Evolutionary conservation across 2,113 vertebrate species (phyloP).

Genomic region (Xyrauchen texanus): DNA sequence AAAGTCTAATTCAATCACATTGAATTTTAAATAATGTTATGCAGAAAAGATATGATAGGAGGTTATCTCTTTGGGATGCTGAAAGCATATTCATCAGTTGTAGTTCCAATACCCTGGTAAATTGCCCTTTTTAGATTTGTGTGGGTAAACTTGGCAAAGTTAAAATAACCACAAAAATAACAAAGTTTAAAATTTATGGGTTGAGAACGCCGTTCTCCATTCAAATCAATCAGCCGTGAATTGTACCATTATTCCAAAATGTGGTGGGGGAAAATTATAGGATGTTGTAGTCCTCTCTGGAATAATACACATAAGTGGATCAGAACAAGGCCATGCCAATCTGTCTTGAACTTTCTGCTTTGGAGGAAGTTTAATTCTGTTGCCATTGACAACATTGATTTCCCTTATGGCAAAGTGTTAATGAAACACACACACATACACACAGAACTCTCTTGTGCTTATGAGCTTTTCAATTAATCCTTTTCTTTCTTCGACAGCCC

Average conservation of each 20-base stretch:
- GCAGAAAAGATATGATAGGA: constrained; percentile 78
- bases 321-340: background rate
- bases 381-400: constrained; percentile 8
- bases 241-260: background rate
- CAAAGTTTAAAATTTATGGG: background rate
- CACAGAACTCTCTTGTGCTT: constrained; percentile 21
- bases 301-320: background rate
- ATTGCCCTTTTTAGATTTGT: constrained; percentile 66
- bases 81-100: constrained; percentile 73
- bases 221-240: background rate
- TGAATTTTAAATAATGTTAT: constrained; percentile 79
- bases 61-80: constrained; percentile 78
- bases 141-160: constrained; percentile 69
- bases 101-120: constrained; percentile 75
- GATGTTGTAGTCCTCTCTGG: background rate
- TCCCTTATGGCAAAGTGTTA: constrained; percentile 16
- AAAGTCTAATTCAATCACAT: constrained; percentile 76
- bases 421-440: background rate
- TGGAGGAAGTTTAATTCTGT: constrained; percentile 2
- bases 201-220: background rate
- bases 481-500: constrained; percentile 30
- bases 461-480: constrained; percentile 48
- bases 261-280: background rate
- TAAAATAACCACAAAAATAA: constrained; percentile 55
- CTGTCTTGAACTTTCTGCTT: background rate